phyloP scores from a whole-genome alignment of 2,797 vertebrate species.

The Nannoperca australis region DNA sequence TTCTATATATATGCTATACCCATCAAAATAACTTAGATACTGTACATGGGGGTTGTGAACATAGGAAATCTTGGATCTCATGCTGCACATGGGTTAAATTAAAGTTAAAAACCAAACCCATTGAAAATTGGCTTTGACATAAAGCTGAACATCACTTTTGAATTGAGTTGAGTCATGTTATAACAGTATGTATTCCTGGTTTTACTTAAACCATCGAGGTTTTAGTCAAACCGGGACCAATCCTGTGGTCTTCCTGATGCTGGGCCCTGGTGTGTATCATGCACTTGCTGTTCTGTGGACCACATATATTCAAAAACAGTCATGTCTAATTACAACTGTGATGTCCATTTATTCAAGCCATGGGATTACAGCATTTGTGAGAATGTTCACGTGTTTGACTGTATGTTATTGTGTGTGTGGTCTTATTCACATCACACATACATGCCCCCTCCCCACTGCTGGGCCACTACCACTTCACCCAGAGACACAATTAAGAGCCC shows the following conservation, averaged over 20 bases:
- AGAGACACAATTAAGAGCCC: conserved; percentile 79
- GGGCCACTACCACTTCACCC: conserved; percentile 70
- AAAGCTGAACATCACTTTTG: conserved; percentile 17
- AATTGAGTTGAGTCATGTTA: conserved; percentile 23
- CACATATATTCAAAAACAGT: conserved; percentile 60
- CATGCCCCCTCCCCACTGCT: conserved; percentile 46
- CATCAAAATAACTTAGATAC: not conserved
- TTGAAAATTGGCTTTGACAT: not conserved
- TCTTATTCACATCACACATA: conserved; percentile 79
- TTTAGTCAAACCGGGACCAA: conserved; percentile 39
- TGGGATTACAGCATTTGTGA: conserved; percentile 54
- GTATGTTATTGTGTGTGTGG: conserved; percentile 72
- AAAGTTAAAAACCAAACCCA: conserved; percentile 2
- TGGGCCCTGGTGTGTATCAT: conserved; percentile 42
- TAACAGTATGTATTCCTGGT: conserved; percentile 17
- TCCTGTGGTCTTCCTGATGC: conserved; percentile 50
- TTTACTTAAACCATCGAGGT: conserved; percentile 21
- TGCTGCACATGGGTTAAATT: not conserved
- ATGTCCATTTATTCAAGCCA: conserved; percentile 55
- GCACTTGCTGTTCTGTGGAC: conserved; percentile 37
- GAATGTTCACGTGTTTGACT: conserved; percentile 54
- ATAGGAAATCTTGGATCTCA: not conserved
- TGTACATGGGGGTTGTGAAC: not conserved
- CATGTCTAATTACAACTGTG: conserved; percentile 58
- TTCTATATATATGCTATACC: not conserved